Percentiles rank a stretch among this genome's conserved stretches.
Conservation (phyloP, 2,888 invertebrate genomes). For the Brachyptera risi region DNA sequence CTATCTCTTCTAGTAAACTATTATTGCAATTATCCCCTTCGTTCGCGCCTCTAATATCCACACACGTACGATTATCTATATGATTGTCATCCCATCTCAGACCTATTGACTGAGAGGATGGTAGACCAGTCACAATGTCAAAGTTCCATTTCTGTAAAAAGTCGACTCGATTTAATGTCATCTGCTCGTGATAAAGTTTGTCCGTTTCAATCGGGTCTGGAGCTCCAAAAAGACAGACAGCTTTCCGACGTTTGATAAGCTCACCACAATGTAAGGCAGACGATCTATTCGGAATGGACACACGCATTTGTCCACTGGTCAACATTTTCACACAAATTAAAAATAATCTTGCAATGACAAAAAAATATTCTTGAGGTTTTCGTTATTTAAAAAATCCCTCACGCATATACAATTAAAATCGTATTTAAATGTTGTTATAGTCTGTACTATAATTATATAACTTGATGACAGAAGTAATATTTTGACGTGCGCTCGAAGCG, state of each 20-base stretch:
- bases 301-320: background rate
- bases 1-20: background rate
- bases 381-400: no score
- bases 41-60: background rate
- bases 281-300: background rate
- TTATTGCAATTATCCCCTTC: background rate
- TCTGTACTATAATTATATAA: no score
- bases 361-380: no score
- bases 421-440: no score
- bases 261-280: background rate
- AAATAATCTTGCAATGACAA: no score
- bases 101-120: no score
- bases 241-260: background rate
- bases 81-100: no score
- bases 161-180: background rate
- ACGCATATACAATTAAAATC: no score
- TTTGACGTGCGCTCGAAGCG: no score
- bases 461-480: no score
- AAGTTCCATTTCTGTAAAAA: background rate
- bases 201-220: background rate
- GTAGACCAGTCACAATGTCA: background rate
- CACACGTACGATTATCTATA: no score
- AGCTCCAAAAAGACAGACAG: background rate
- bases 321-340: background rate
- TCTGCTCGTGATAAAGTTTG: background rate